phyloP scores from a whole-genome alignment of 2,113 vertebrate species.

The Camelus bactrianus region DNA sequence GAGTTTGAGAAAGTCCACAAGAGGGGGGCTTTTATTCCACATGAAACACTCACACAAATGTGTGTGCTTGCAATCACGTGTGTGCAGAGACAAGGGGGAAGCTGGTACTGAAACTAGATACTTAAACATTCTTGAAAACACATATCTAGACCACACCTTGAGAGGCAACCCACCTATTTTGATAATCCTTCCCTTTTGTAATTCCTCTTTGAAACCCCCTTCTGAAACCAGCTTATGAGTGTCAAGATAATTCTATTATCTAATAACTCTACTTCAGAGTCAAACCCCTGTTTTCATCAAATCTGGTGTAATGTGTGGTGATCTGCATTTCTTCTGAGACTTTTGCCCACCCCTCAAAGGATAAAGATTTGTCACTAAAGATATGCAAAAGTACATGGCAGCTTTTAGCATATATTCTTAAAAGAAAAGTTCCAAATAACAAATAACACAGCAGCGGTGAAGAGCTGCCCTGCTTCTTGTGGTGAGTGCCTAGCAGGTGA shows the following conservation, averaged over 20 bases:
- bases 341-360: constrained; percentile 17
- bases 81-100: background rate
- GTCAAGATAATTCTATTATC: background rate
- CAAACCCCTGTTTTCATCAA: background rate
- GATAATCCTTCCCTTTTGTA: background rate
- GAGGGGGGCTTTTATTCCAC: background rate
- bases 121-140: background rate
- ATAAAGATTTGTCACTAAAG: background rate
- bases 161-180: background rate
- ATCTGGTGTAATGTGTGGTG: background rate
- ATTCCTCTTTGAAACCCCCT: constrained; percentile 15
- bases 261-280: background rate
- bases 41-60: background rate
- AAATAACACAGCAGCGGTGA: background rate
- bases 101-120: background rate
- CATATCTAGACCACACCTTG: background rate
- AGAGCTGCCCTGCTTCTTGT: background rate
- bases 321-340: background rate
- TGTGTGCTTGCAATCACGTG: too few species aligned
- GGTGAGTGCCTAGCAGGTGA: background rate
- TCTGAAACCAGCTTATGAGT: background rate
- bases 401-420: background rate
- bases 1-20: background rate
- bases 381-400: background rate
- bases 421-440: background rate